Conservation (phyloP, 64 coral and sea anemone genomes). For the Hydrozoanthus tunicans region DNA sequence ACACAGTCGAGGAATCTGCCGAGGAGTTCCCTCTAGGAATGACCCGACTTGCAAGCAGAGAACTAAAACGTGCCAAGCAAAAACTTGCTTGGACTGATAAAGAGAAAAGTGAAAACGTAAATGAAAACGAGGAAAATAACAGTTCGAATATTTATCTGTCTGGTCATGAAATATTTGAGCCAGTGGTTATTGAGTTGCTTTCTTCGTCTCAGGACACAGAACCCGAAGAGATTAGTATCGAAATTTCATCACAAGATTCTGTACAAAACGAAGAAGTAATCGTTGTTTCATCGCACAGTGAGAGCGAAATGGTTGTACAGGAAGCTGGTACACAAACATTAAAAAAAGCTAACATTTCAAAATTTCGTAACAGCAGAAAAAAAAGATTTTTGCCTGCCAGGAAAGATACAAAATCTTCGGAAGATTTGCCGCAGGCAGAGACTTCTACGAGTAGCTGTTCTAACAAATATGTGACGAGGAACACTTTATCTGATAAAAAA, state of each 20-base stretch:
- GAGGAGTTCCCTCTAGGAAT: conserved; percentile 2
- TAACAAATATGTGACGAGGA: not conserved
- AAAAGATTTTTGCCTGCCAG: not conserved
- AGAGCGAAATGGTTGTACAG: not conserved
- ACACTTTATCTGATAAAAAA: not conserved
- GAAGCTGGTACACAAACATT: not conserved
- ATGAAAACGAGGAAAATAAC: not conserved
- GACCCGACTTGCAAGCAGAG: conserved; percentile 37
- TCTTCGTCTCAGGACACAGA: conserved; percentile 27
- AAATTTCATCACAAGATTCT: conserved; percentile 24
- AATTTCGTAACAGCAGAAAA: too few species aligned
- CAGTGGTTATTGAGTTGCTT: not conserved
- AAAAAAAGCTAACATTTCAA: too few species aligned
- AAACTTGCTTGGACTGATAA: not conserved
- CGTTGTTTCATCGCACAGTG: conserved; percentile 25
- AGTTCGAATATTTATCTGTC: not conserved
- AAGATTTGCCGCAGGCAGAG: not conserved
- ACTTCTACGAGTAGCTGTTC: not conserved
- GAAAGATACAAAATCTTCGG: not conserved
- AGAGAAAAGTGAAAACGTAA: not conserved
- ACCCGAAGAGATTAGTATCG: conserved; percentile 2
- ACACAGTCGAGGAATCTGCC: not conserved
- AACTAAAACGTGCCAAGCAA: not conserved
- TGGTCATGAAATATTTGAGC: not conserved
- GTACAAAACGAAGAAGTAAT: conserved; percentile 4